These are phyloP conservation scores for Gymnoscelis rufifasciata DNA, from an alignment of 2,888 invertebrate genomes.

Conservation along the genomic window DNA sequence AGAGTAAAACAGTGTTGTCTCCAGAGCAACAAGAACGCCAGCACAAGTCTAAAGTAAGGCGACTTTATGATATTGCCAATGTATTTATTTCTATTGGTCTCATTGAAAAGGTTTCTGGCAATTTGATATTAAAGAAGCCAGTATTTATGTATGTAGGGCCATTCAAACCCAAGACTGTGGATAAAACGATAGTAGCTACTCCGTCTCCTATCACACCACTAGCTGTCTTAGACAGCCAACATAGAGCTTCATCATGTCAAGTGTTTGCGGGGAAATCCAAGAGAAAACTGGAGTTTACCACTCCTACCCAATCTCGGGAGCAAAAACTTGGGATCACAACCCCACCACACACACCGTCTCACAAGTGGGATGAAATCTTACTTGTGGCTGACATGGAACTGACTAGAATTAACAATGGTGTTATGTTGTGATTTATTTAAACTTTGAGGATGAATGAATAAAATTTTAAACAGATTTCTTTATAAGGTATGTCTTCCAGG, in stretches of 20 bases:
- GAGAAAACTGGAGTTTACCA: constrained; percentile 70
- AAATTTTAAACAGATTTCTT: constrained; percentile 49
- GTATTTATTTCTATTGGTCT: constrained; percentile 86
- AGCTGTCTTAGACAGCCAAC: constrained; percentile 46
- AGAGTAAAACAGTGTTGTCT: constrained; percentile 72
- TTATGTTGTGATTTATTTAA: constrained; percentile 53
- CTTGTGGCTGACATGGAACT: constrained; percentile 80
- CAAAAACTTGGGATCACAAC: constrained; percentile 58
- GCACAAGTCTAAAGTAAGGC: constrained; percentile 83
- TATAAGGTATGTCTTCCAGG: constrained; percentile 61
- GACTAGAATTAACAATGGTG: constrained; percentile 74
- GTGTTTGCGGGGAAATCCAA: constrained; percentile 64
- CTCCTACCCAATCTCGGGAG: constrained; percentile 57
- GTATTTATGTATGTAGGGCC: constrained; percentile 83
- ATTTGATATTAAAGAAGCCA: constrained; percentile 81
- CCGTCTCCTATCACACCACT: constrained; percentile 66
- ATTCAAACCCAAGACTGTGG: constrained; percentile 57
- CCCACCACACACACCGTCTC: constrained; percentile 69
- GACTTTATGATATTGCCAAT: constrained; percentile 88
- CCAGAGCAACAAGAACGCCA: constrained; percentile 74
- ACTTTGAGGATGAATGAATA: constrained; percentile 33
- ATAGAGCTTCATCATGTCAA: constrained; percentile 49
- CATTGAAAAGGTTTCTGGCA: constrained; percentile 83
- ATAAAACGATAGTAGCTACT: constrained; percentile 44
- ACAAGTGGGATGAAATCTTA: constrained; percentile 78